Base-by-base conservation (phyloP, 1,140 invertebrate genomes). In the Sinonovacula constricta region DNA sequence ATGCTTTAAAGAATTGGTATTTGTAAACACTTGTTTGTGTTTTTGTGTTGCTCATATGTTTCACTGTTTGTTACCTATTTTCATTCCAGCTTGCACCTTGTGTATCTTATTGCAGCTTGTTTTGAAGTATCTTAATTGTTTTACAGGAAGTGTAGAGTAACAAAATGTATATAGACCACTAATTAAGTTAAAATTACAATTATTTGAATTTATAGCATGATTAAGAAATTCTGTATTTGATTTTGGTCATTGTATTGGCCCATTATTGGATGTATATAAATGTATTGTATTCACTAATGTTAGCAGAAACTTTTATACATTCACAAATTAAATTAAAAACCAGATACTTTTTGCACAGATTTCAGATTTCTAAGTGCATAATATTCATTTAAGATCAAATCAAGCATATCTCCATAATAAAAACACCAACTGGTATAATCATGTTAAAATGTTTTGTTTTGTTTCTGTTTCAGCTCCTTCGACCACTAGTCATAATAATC, bases 391-490 rank as follows among this genome's bases (percentile, higher is more conserved):
- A n/a, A n/a, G n/a, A n/a, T n/a, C n/a, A n/a, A n/a, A n/a, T n/a
- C n/a, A n/a, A n/a, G n/a, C n/a, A n/a, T n/a, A n/a, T n/a, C n/a
- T n/a, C n/a, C n/a, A n/a, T n/a, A n/a, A n/a, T n/a, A n/a, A 18
- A 45, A 45, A 7, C 18, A 18, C 18, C 39, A 10, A 45, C 18
- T 45, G 39, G 7, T 18, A 45, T 45, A 10, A 10, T 7, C 39
- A 45, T 45, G 7, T 10, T 10, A 18, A 18, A 45, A 18, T 33
- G 2, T 65, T 18, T 54, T 66, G 30, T 49, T 45, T n/a, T 67
- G 45, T 18, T 74, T 74, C 1, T 59, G 45, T 78, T 78, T 51
- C 75, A 78, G 75, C 65, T 68, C 75, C 75, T 78, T 78, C 75
- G 59, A 78, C 65, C 49, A 54, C 75, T 78, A 69, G 75, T 63